Evolutionary conservation across 2,797 vertebrate species (phyloP), one percentile per base, ranked within the genome.

Genomic region (Pseudomugil gertrudae): DNA sequence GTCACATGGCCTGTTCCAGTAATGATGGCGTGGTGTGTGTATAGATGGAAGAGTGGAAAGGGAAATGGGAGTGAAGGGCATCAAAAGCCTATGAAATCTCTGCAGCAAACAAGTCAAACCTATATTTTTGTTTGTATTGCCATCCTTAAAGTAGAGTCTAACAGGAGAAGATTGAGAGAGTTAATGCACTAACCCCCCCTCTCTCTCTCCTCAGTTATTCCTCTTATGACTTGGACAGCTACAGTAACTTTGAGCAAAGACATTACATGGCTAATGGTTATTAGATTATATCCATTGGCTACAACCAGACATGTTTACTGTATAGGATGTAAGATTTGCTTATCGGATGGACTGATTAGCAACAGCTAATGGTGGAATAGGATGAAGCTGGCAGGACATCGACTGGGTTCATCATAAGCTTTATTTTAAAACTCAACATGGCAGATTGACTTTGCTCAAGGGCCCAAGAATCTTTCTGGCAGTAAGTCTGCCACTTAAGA

Each of bases 371-470:
- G 33, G 48, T 61, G 0, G 33, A 53, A 52, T 21, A 27, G 33
- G 55, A 63, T 21, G 64, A 81, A 59, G 56, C 79, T 79, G 68
- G 69, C 69, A 71, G 68, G 62, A 60, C 23, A 70, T 79, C 51
- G 79, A 76, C 52, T 19, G 54, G 63, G 43, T 66, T 54, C 32
- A 40, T 81, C 72, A 73, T 59, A 57, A 10, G 43, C 62, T 75
- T 70, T 52, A 81, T 89, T 74, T 80, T 32, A 66, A 29, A 78
- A 80, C n/a, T 9, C 56, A 53, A 76, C 27, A 21, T 75, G 74
- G 70, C 79, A 85, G 83, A 78, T 67, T 81, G 75, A 78, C 69
- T 72, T 9, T 17, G 80, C 74, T 88, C 83, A 86, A 85, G 82
- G 84, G 66, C 53, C 32, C 52, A 74, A 66, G 60, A 69, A 66